These are phyloP conservation scores for Tinea semifulvella DNA, from an alignment of 2,888 invertebrate species.

Conservation along the genomic window DNA sequence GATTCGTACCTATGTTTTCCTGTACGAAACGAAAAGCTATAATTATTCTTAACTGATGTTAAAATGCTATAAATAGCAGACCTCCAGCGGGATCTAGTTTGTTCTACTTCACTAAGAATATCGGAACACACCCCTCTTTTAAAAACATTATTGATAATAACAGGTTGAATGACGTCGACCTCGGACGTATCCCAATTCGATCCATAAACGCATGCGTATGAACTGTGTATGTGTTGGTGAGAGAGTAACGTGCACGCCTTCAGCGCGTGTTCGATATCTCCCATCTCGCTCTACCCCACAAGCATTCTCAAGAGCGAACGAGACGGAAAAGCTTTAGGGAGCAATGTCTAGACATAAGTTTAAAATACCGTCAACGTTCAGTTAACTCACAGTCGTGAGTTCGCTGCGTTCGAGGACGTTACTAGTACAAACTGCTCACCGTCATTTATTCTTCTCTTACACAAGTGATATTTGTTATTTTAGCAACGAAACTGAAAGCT, in stretches of 20 bases:
- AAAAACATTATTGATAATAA: neutral
- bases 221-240: neutral
- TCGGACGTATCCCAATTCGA: conserved; percentile 1
- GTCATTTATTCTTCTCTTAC: conserved; percentile 9
- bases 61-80: too few relatives aligned
- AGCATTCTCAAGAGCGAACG: conserved; percentile 22
- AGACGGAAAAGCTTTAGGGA: conserved; percentile 34
- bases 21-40: too few relatives aligned
- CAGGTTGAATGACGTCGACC: conserved; percentile 8
- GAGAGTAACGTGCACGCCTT: conserved; percentile 9
- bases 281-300: neutral
- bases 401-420: conserved; percentile 30
- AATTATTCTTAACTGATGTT: too few relatives aligned
- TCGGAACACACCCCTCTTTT: neutral
- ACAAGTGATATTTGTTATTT: neutral
- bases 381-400: conserved; percentile 53
- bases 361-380: conserved; percentile 49
- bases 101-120: too few relatives aligned
- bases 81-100: too few relatives aligned
- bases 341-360: conserved; percentile 44
- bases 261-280: conserved; percentile 4
- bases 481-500: conserved; percentile 21
- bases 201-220: conserved; percentile 7
- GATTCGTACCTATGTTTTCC: too few relatives aligned
- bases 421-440: conserved; percentile 1